These are phyloP conservation scores for Epizoanthus scotinus DNA, from an alignment of 92 coral and sea anemone species.

Conservation along the genomic window DNA sequence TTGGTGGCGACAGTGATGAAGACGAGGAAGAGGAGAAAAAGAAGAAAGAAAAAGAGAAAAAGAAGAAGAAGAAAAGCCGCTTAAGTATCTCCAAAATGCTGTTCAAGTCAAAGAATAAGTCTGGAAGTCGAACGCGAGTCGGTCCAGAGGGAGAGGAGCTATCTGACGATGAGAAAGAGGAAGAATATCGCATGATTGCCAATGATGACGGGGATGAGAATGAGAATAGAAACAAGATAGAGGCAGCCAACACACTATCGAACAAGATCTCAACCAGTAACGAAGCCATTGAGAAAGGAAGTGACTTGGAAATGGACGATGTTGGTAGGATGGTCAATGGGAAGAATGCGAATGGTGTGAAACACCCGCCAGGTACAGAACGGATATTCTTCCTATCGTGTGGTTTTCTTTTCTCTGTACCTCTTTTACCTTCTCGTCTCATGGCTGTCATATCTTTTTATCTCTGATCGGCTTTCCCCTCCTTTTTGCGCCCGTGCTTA, in stretches of 20 bases:
- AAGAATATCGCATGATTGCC: conserved; percentile 66
- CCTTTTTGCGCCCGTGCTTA: too few species aligned
- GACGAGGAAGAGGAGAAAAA: conserved; percentile 80
- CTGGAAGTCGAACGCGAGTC: conserved; percentile 86
- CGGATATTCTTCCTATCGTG: not conserved
- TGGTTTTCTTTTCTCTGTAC: too few species aligned
- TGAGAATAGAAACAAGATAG: conserved; percentile 65
- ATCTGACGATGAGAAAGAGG: conserved; percentile 53
- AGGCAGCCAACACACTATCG: conserved; percentile 63
- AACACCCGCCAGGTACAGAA: conserved; percentile 36
- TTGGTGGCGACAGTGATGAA: conserved; percentile 82
- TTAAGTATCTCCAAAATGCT: conserved; percentile 50
- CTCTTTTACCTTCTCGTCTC: too few species aligned
- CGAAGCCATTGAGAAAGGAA: conserved; percentile 49
- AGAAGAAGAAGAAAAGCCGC: conserved; percentile 62
- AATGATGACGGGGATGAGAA: conserved; percentile 72
- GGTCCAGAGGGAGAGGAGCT: conserved; percentile 82
- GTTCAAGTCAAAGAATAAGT: conserved; percentile 50
- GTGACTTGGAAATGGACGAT: conserved; percentile 37
- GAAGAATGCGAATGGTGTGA: conserved; percentile 30
- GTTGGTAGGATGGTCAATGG: conserved; percentile 29
- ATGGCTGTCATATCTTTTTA: too few species aligned
- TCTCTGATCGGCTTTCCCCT: too few species aligned
- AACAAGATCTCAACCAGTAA: conserved; percentile 51
- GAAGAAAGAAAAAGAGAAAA: conserved; percentile 71